phyloP scores from a whole-genome alignment of 2,888 invertebrate genomes.

The Hylaea fasciaria region DNA sequence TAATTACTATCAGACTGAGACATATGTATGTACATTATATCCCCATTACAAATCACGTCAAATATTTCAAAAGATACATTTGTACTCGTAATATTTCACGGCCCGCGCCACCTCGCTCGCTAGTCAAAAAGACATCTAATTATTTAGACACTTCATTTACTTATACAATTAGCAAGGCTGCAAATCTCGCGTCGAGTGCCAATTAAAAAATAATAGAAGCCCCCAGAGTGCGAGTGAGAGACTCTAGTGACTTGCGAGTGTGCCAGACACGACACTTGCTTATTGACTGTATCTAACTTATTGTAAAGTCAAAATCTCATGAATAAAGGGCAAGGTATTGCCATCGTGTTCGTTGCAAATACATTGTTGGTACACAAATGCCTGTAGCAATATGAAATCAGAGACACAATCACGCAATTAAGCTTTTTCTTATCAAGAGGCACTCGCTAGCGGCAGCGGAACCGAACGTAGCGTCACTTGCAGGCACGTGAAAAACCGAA shows the following conservation, averaged over 20 bases:
- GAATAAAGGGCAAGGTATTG: neutral
- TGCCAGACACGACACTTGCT: conserved; percentile 44
- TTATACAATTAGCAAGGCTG: conserved; percentile 80
- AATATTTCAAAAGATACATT: too few species aligned
- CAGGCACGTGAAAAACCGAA: conserved; percentile 79
- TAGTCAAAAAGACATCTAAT: conserved; percentile 76
- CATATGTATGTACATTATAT: too few species aligned
- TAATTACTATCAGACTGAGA: conserved; percentile 11
- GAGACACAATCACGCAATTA: conserved; percentile 40
- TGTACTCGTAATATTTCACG: conserved; percentile 14
- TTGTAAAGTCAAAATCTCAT: neutral
- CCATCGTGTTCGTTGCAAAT: neutral
- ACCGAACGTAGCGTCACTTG: conserved; percentile 57
- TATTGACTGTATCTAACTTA: neutral
- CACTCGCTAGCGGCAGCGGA: conserved; percentile 41
- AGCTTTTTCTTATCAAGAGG: conserved; percentile 39
- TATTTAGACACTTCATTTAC: conserved; percentile 82
- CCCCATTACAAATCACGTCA: too few species aligned
- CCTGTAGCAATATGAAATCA: conserved; percentile 24
- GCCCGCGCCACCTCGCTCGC: conserved; percentile 51
- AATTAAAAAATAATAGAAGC: conserved; percentile 82
- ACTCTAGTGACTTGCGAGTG: conserved; percentile 41
- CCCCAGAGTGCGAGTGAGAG: conserved; percentile 68
- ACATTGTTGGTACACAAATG: neutral
- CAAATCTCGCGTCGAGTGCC: conserved; percentile 75